Percentiles rank a stretch among this genome's conserved stretches.
phyloP scores from a whole-genome alignment of 2,797 vertebrate genomes.

The Rhabdomys pumilio region DNA sequence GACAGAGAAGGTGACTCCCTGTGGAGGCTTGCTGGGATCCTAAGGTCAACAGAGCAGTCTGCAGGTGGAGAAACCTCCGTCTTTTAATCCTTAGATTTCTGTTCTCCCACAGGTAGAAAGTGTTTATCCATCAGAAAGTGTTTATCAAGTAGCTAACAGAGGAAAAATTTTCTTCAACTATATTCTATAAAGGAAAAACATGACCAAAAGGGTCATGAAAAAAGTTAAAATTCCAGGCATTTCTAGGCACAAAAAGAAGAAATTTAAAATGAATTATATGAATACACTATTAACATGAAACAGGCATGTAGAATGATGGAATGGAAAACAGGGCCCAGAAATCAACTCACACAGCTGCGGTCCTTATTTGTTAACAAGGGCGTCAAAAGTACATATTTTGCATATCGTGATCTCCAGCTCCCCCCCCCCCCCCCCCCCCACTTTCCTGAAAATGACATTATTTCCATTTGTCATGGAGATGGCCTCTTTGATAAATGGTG shows the following conservation, averaged over 20 bases:
- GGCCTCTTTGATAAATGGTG: not conserved
- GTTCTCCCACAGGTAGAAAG: not conserved
- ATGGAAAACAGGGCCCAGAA: not conserved
- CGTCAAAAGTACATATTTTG: not conserved
- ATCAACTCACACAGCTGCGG: not conserved
- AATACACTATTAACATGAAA: not conserved
- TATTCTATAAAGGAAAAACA: slow-evolving; percentile 22
- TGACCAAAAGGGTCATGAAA: not conserved
- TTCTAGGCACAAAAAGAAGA: slow-evolving; percentile 24
- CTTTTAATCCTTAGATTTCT: not conserved
- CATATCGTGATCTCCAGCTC: too few species aligned
- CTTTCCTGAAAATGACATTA: too few species aligned
- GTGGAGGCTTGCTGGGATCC: not conserved
- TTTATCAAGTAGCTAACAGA: slow-evolving; percentile 6
- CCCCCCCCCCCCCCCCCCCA: too few species aligned
- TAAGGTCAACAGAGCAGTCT: not conserved
- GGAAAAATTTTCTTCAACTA: not conserved
- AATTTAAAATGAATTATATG: not conserved
- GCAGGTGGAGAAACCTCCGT: not conserved
- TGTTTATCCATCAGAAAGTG: not conserved
- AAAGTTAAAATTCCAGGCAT: slow-evolving; percentile 39
- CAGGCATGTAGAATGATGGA: too few species aligned
- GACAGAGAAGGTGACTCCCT: not conserved
- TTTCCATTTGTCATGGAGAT: not conserved
- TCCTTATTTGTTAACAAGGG: not conserved